phyloP scores from a whole-genome alignment of 2,797 vertebrate genomes.

The Crax fasciolata region DNA sequence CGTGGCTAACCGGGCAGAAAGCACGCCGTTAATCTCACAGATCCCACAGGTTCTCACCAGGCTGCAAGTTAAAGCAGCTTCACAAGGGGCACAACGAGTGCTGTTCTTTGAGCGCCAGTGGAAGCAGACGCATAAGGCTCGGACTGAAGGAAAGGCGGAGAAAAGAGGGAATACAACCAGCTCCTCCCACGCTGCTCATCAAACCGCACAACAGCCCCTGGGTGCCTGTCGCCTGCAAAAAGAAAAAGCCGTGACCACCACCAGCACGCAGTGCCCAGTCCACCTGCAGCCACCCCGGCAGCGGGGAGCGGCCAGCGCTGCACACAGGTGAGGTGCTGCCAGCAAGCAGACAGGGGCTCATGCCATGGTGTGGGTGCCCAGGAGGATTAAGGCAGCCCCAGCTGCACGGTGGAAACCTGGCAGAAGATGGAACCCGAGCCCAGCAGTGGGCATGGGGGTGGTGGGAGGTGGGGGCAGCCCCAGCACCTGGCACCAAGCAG shows the following conservation, averaged over 20 bases:
- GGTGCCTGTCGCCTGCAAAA: neutral
- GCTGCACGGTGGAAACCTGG: no score
- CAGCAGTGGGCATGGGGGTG: neutral
- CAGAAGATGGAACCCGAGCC: no score
- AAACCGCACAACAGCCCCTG: neutral
- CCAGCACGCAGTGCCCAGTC: neutral
- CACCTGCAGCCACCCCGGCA: neutral
- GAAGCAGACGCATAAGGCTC: neutral
- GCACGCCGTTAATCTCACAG: neutral
- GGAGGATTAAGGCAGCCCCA: no score
- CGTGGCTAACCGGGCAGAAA: constrained; percentile 31
- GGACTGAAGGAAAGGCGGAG: neutral
- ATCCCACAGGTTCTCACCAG: neutral
- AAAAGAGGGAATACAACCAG: neutral
- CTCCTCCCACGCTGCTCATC: neutral
- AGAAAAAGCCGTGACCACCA: neutral
- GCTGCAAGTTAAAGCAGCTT: neutral
- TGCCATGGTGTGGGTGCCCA: no score
- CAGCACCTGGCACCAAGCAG: neutral
- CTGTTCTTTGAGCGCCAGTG: neutral
- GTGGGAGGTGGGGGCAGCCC: neutral
- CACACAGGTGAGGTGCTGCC: no score
- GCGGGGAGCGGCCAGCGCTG: neutral
- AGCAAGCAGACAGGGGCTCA: no score
- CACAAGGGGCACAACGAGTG: neutral